These are phyloP conservation scores for Lycaena phlaeas DNA, from an alignment of 2,888 invertebrate genomes.

Conservation along the genomic window DNA sequence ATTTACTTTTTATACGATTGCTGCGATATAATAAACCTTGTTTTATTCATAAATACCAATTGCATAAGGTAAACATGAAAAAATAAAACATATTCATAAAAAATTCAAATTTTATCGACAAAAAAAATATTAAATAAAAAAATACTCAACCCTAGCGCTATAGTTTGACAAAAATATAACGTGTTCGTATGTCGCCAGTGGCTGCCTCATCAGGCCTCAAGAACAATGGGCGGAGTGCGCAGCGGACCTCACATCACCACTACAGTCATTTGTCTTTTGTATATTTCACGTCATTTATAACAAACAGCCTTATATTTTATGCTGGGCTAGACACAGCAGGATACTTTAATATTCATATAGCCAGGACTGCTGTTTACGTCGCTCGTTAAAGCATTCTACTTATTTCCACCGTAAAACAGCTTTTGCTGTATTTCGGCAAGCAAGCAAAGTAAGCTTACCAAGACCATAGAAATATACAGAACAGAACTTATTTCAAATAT, in stretches of 20 bases:
- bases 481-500: too few species aligned
- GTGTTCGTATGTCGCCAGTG: constrained; percentile 8
- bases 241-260: background rate
- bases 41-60: too few species aligned
- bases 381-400: background rate
- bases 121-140: too few species aligned
- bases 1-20: too few species aligned
- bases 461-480: too few species aligned
- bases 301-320: background rate
- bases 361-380: background rate
- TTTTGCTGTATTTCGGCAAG: too few species aligned
- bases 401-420: too few species aligned
- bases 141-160: background rate
- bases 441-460: too few species aligned
- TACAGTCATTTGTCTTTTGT: constrained; percentile 3
- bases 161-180: constrained; percentile 11
- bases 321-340: background rate
- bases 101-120: too few species aligned
- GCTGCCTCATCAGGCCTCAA: constrained; percentile 8
- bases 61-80: too few species aligned
- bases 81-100: too few species aligned
- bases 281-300: constrained; percentile 4
- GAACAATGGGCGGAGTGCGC: constrained; percentile 10
- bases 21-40: too few species aligned
- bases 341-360: background rate